These are phyloP conservation scores for Eupsilia transversa DNA, from an alignment of 2,888 invertebrate genomes.

Conservation along the genomic window DNA sequence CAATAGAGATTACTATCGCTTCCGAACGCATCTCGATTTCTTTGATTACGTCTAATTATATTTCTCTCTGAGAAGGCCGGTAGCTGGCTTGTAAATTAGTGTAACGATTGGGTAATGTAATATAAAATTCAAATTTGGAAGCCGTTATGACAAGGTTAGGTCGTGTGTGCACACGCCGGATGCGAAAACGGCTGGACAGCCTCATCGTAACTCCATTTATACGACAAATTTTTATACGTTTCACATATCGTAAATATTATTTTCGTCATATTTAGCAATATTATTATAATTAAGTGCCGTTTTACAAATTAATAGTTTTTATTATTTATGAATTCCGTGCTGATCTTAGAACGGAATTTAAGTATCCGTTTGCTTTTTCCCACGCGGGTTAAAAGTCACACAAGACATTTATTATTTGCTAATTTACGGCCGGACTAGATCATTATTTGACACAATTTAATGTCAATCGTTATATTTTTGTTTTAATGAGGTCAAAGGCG, in stretches of 20 bases:
- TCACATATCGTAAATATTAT: constrained; percentile 44
- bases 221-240: constrained; percentile 29
- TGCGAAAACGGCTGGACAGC: constrained; percentile 48
- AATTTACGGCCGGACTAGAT: constrained; percentile 15
- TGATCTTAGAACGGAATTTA: constrained; percentile 25
- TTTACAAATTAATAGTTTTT: constrained; percentile 43
- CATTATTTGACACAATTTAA: constrained; percentile 22
- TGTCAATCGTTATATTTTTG: constrained; percentile 5
- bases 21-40: constrained; percentile 72
- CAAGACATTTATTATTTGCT: constrained; percentile 30
- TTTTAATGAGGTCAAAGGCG: constrained; percentile 5
- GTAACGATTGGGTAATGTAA: constrained; percentile 61
- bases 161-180: constrained; percentile 62
- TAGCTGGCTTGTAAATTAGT: constrained; percentile 66
- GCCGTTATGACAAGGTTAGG: constrained; percentile 69
- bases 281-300: constrained; percentile 35
- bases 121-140: constrained; percentile 65
- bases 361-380: constrained; percentile 38
- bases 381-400: constrained; percentile 55
- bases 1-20: constrained; percentile 78
- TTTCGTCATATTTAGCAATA: constrained; percentile 46
- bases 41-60: constrained; percentile 71
- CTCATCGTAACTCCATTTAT: constrained; percentile 21
- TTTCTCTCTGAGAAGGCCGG: constrained; percentile 70
- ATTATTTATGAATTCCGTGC: constrained; percentile 45